Percentiles rank a stretch among this genome's conserved stretches.
Conservation (phyloP, 2,797 vertebrate genomes). For the Spea hammondii region DNA sequence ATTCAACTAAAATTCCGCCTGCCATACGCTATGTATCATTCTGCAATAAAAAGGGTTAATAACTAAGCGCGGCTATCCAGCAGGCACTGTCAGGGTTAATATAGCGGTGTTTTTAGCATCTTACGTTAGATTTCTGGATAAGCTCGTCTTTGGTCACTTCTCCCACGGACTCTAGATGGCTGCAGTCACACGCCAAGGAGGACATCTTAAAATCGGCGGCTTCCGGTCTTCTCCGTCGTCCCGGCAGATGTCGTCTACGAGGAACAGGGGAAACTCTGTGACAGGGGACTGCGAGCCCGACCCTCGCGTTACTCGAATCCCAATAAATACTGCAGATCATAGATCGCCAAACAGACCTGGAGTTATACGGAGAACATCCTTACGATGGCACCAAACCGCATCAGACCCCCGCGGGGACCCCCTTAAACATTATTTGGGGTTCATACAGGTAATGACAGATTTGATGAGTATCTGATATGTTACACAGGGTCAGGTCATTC, state of each 20-base stretch:
- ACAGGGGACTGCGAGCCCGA: neutral
- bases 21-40: neutral
- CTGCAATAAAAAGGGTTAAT: neutral
- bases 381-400: no score
- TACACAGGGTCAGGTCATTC: no score
- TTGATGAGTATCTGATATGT: no score
- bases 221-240: slow-evolving; percentile 52
- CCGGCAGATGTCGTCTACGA: slow-evolving; percentile 52
- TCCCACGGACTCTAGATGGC: slow-evolving; percentile 93
- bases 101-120: slow-evolving; percentile 46
- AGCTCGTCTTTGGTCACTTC: slow-evolving; percentile 97
- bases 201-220: slow-evolving; percentile 72
- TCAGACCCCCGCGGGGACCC: no score
- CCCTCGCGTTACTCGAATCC: neutral
- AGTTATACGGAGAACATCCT: no score
- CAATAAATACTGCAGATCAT: no score
- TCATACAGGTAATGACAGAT: no score
- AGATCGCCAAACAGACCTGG: no score
- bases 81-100: slow-evolving; percentile 1
- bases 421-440: no score
- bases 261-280: slow-evolving; percentile 20
- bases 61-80: neutral
- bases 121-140: slow-evolving; percentile 95
- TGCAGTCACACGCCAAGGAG: slow-evolving; percentile 77
- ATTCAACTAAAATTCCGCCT: no score